Conservation (phyloP, 2,113 vertebrate genomes). For the Uropsilus gracilis region DNA sequence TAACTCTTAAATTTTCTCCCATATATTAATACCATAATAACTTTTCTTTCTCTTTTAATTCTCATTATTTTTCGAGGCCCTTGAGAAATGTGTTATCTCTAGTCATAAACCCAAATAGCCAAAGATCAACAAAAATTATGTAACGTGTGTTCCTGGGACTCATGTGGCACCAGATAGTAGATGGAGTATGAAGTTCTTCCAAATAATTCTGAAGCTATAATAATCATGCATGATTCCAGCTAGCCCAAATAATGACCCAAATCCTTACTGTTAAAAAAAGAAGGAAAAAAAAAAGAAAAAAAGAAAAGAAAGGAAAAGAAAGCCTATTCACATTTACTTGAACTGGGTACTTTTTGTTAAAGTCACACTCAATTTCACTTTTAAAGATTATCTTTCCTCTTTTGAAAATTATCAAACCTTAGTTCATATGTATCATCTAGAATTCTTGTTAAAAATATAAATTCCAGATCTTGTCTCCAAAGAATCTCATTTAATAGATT, state of each 20-base stretch:
- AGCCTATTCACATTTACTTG: too few species aligned
- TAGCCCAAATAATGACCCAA: background rate
- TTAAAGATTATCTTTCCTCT: slow-evolving; percentile 20
- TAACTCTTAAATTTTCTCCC: background rate
- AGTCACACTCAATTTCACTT: background rate
- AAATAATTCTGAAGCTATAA: background rate
- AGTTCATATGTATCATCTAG: background rate
- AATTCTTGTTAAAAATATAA: background rate
- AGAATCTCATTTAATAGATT: slow-evolving; percentile 22
- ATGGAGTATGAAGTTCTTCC: too few species aligned
- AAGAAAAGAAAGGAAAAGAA: background rate
- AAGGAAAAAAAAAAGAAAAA: background rate
- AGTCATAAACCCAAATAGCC: background rate
- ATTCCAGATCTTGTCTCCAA: background rate
- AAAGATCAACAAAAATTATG: background rate
- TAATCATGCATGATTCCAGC: background rate
- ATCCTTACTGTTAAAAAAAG: background rate
- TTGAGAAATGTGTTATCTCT: background rate
- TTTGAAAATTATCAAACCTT: background rate
- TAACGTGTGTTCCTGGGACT: background rate
- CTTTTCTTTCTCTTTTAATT: slow-evolving; percentile 17
- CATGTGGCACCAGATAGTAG: background rate
- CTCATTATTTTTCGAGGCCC: background rate
- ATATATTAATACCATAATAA: slow-evolving; percentile 42
- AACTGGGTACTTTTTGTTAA: background rate